Percentiles rank a stretch among this genome's conserved stretches.
Evolutionary conservation across 92 coral and sea anemone species (phyloP).

Genomic region (Paramuricea clavata): DNA sequence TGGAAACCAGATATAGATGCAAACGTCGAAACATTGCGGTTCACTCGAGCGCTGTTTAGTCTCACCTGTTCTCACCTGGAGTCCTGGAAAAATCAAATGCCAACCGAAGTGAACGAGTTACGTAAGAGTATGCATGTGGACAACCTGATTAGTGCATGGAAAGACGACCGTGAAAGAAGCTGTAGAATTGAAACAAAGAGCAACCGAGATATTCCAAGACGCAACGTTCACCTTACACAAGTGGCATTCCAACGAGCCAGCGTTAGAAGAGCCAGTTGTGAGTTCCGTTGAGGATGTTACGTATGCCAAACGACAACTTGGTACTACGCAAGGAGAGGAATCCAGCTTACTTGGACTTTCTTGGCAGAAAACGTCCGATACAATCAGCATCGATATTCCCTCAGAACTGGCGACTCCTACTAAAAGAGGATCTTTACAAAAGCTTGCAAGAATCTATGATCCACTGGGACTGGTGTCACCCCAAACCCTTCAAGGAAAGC

Average conservation of each 20-base stretch:
- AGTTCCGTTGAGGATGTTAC: constrained; percentile 30
- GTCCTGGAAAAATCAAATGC: neutral
- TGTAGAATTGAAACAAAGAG: no score
- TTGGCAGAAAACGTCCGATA: neutral
- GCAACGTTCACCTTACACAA: no score
- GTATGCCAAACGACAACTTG: constrained; percentile 68
- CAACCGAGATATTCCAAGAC: no score
- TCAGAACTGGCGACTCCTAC: constrained; percentile 47
- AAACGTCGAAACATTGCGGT: neutral
- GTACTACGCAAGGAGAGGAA: constrained; percentile 42
- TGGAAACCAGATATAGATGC: neutral
- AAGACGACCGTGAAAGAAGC: no score
- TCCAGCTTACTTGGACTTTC: neutral
- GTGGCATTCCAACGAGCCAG: neutral
- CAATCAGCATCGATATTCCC: constrained; percentile 52
- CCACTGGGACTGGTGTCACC: constrained; percentile 47
- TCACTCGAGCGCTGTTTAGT: neutral
- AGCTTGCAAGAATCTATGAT: constrained; percentile 68
- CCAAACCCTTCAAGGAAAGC: constrained; percentile 13
- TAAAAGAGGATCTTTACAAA: constrained; percentile 60
- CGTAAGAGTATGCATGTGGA: no score
- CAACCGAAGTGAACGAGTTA: neutral
- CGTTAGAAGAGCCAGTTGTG: constrained; percentile 31
- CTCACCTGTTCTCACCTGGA: neutral
- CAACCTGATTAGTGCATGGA: no score